Evolutionary conservation across 2,113 vertebrate species (phyloP), one percentile per base, ranked within the genome.

Genomic region (Psettodes erumei): DNA sequence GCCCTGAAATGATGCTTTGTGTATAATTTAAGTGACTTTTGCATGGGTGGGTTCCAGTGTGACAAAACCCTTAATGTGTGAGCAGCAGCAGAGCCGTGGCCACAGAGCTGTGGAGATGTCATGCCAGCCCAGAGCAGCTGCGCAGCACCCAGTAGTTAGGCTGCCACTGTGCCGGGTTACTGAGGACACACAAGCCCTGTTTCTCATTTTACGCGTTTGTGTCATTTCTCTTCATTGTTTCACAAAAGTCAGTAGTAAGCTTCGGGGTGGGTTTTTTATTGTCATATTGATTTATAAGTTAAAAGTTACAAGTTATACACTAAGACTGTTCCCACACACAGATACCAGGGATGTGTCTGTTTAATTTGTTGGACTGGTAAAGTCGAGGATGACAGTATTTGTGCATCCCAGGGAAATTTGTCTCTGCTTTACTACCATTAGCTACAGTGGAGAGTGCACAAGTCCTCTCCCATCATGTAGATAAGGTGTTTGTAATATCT

Each of bases 81-180:
- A 72, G 70, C 32, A 28, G 56, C 37, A 28, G 64, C 59, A 79
- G 42, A 75, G 75, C 64, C 56, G 64, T 74, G 77, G 71, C 83
- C 74, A 71, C 77, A 87, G 55, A 61, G 55, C n/a, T 69, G 42
- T 71, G 23, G 28, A 68, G 62, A 81, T 63, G 82, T 77, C 68
- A 55, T 68, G 75, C 81, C 71, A 71, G 63, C 33, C 42, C 77
- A 56, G 33, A 70, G 73, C 77, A 73, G 76, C 56, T 51, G 80
- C 25, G 50, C 75, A 77, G 82, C 33, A 77, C 62, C 80, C 75
- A 85, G 70, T 73, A 75, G 58, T 86, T 74, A 86, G 66, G 66
- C 55, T 71, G 67, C 65, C 74, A 51, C 75, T 78, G 72, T 45
- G 61, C 40, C 15, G 54, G 79, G 72, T 84, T 64, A 85, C 5